phyloP scores from a whole-genome alignment of 2,797 vertebrate species.

The Lepus townsendii region DNA sequence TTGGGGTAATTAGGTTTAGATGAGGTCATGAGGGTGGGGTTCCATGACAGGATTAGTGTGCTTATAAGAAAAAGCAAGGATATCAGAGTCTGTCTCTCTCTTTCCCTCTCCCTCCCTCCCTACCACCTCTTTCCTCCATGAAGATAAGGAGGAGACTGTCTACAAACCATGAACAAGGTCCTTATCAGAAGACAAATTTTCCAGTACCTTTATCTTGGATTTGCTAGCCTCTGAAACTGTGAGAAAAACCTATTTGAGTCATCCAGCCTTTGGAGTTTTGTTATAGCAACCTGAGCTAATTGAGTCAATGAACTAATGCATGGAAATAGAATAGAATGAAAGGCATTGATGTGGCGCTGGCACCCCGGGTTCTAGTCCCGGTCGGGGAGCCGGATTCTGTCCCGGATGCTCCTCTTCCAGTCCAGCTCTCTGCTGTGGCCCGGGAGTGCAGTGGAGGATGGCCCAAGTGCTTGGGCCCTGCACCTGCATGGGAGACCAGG shows the following conservation, averaged over 20 bases:
- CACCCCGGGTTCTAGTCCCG: no score
- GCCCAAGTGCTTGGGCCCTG: no score
- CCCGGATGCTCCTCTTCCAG: no score
- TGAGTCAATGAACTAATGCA: neutral
- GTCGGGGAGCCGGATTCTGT: no score
- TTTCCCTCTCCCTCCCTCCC: neutral
- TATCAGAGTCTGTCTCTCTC: neutral
- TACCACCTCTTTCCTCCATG: no score
- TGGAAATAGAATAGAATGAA: neutral
- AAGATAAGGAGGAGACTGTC: neutral
- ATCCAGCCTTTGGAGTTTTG: neutral
- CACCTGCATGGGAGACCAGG: no score
- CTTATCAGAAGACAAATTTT: neutral
- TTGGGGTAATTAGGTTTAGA: neutral
- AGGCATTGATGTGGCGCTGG: neutral
- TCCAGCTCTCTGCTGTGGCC: no score
- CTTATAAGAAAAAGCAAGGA: neutral
- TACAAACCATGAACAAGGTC: neutral
- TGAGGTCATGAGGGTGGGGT: neutral
- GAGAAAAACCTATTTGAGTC: neutral
- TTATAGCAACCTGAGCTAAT: neutral
- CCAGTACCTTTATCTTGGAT: neutral
- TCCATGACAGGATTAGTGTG: neutral
- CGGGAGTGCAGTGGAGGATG: no score
- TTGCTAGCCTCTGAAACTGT: neutral